Conservation (phyloP, 1,140 invertebrate species). For the Trichonephila inaurata region DNA sequence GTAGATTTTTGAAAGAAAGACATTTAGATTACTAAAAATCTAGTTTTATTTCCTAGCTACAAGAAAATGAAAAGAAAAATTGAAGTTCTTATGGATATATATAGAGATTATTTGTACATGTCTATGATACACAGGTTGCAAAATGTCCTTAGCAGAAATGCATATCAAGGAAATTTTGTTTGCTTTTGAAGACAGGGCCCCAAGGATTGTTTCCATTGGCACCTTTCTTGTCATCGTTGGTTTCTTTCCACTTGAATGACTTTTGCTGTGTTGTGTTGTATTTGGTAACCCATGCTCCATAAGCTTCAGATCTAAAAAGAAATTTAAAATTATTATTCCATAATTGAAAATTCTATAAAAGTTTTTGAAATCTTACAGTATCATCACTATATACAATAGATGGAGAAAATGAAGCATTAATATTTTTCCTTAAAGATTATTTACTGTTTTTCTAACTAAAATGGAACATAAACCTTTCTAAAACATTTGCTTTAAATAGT, state of each 20-base stretch:
- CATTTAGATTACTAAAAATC: not conserved
- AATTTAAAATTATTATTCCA: not conserved
- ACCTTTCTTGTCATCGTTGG: slow-evolving; percentile 53
- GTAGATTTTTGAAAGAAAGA: no score
- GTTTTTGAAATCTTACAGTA: no score
- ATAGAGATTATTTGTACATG: not conserved
- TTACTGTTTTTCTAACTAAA: no score
- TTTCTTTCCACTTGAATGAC: slow-evolving; percentile 38
- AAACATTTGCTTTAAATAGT: not conserved
- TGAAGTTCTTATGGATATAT: not conserved
- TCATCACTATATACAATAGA: no score
- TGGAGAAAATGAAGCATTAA: no score
- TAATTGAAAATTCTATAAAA: no score
- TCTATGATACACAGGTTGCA: slow-evolving; percentile 65
- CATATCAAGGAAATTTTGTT: slow-evolving; percentile 86
- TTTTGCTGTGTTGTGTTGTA: slow-evolving; percentile 71
- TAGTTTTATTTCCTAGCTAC: slow-evolving; percentile 6
- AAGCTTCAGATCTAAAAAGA: slow-evolving; percentile 47
- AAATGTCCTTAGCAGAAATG: slow-evolving; percentile 83
- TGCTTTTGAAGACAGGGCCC: slow-evolving; percentile 87
- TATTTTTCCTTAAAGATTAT: no score
- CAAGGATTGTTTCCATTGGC: slow-evolving; percentile 83
- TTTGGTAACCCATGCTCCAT: slow-evolving; percentile 71
- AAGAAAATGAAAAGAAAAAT: not conserved
- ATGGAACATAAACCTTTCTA: not conserved